Conservation (phyloP, 2,797 vertebrate genomes). For the Cryptoprocta ferox region DNA sequence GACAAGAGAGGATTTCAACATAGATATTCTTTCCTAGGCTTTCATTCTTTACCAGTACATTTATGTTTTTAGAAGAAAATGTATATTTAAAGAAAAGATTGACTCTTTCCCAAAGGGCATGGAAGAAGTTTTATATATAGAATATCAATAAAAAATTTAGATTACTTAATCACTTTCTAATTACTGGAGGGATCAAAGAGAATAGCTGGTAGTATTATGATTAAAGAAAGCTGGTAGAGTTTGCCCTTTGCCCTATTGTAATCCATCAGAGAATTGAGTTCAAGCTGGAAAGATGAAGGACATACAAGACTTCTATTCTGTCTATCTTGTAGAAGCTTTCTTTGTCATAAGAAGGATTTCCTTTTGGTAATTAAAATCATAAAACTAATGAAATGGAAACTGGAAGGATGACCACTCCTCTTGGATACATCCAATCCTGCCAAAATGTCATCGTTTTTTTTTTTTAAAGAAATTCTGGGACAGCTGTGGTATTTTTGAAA, state of each 20-base stretch:
- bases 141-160: not conserved
- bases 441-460: constrained; percentile 47
- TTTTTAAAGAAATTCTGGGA: constrained; percentile 58
- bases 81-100: not conserved
- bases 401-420: not conserved
- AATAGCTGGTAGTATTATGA: not conserved
- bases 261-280: not conserved
- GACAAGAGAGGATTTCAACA: not conserved
- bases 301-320: not conserved
- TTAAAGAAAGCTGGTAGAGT: not conserved
- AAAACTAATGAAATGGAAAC: constrained; percentile 21
- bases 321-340: not conserved
- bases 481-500: constrained; percentile 63
- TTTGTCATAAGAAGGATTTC: not conserved
- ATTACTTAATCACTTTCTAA: constrained; percentile 18
- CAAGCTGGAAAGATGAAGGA: not conserved
- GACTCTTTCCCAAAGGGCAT: not conserved
- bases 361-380: constrained; percentile 49
- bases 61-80: not conserved
- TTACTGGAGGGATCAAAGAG: not conserved
- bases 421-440: not conserved
- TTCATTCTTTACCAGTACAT: not conserved
- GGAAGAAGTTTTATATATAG: not conserved
- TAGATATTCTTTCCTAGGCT: not conserved
- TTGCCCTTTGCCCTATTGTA: not conserved